phyloP scores from a whole-genome alignment of 2,797 vertebrate species.

The Pteropus rufus region DNA sequence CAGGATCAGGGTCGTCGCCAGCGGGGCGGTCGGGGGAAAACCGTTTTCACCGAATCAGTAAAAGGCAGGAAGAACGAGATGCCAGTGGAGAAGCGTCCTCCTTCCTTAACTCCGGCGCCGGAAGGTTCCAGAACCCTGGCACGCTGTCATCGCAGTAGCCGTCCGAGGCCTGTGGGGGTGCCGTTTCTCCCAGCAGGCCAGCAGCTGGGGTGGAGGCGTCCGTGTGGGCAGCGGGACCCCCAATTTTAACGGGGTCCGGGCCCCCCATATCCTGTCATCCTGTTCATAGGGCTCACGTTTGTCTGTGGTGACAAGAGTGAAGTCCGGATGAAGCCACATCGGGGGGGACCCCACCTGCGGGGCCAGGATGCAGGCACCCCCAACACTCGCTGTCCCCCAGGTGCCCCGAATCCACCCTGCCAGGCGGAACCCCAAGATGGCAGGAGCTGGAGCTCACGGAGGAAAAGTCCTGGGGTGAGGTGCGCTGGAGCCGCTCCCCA shows the following conservation, averaged over 20 bases:
- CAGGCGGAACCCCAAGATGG: neutral
- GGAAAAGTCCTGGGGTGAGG: neutral
- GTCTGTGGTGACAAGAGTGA: slow-evolving; percentile 7
- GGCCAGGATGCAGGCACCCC: rapidly evolving
- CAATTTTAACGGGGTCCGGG: too few species aligned
- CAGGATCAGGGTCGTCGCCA: slow-evolving; percentile 39
- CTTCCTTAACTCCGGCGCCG: slow-evolving; percentile 36
- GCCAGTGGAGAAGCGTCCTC: slow-evolving; percentile 48
- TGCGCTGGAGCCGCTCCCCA: neutral
- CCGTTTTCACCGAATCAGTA: slow-evolving; percentile 32
- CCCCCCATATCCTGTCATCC: neutral
- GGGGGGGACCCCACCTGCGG: neutral
- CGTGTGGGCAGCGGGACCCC: too few species aligned
- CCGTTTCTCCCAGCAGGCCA: slow-evolving; percentile 3
- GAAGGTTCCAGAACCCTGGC: slow-evolving; percentile 33
- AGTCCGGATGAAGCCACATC: neutral
- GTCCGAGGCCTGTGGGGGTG: neutral
- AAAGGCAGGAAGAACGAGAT: slow-evolving; percentile 39
- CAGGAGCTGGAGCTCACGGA: neutral
- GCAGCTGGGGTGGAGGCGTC: neutral
- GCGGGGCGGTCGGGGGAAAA: neutral
- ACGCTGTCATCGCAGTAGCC: neutral
- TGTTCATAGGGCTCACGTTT: slow-evolving; percentile 36
- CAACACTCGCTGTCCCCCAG: rapidly evolving
- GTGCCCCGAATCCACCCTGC: neutral